Conservation (phyloP, 2,113 vertebrate genomes). For the Phainopepla nitens region DNA sequence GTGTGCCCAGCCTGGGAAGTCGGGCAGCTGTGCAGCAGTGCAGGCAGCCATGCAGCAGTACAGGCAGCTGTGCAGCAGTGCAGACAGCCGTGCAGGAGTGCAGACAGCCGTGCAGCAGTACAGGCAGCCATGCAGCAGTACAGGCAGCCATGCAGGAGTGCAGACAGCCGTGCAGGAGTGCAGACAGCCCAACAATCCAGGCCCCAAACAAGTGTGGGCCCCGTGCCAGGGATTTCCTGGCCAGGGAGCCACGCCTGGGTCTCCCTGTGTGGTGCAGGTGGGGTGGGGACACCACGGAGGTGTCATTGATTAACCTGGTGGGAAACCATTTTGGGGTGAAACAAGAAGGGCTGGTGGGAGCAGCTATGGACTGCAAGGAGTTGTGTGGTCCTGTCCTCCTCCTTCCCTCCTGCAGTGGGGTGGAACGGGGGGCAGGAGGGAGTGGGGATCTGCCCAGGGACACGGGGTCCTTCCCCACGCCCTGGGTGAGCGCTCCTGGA, state of each 20-base stretch:
- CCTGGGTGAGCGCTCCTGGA: accelerated
- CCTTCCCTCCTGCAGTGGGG: accelerated
- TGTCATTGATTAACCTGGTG: not conserved
- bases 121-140: too few species aligned
- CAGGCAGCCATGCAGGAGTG: accelerated
- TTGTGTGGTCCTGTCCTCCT: too few species aligned
- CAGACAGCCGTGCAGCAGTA: accelerated
- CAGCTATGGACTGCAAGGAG: not conserved
- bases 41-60: too few species aligned
- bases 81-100: accelerated
- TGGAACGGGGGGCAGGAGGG: not conserved
- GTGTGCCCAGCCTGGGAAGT: not conserved
- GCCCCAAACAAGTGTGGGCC: not conserved
- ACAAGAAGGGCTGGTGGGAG: not conserved
- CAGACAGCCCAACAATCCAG: not conserved
- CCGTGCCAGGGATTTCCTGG: not conserved
- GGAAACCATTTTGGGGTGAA: not conserved
- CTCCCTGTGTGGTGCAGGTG: accelerated
- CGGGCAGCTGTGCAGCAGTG: accelerated
- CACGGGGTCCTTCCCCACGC: accelerated
- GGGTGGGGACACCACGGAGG: not conserved
- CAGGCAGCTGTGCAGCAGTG: accelerated
- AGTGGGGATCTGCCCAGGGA: not conserved
- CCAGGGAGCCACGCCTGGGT: not conserved
- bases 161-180: accelerated